phyloP scores from a whole-genome alignment of 2,113 vertebrate genomes.

The Lepus europaeus region DNA sequence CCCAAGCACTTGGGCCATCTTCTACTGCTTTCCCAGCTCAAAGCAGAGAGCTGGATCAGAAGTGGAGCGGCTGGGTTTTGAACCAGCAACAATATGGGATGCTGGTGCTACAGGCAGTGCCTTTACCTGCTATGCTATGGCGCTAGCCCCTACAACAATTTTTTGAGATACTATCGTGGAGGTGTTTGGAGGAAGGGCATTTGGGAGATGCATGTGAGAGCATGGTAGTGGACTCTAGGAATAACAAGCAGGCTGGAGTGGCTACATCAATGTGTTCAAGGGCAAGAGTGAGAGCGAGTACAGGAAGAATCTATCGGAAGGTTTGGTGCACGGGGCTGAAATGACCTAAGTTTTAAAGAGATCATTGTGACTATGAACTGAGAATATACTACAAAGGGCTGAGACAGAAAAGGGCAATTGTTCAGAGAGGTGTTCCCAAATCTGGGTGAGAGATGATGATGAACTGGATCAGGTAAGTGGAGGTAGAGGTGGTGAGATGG shows the following conservation, averaged over 20 bases:
- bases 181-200: not conserved
- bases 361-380: not conserved
- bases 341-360: not conserved
- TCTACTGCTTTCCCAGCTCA: too few relatives aligned
- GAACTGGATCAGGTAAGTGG: too few relatives aligned
- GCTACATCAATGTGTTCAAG: not conserved
- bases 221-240: too few relatives aligned
- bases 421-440: not conserved
- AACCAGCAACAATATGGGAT: too few relatives aligned
- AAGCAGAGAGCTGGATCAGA: too few relatives aligned
- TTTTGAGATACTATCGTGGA: not conserved
- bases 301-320: not conserved
- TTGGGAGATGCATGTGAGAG: accelerated
- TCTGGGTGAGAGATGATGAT: not conserved
- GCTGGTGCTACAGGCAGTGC: too few relatives aligned
- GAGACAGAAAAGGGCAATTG: not conserved
- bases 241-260: not conserved
- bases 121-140: too few relatives aligned
- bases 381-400: not conserved
- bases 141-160: too few relatives aligned
- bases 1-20: too few relatives aligned
- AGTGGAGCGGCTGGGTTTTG: too few relatives aligned
- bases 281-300: not conserved
- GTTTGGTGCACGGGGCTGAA: not conserved
- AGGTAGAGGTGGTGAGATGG: not conserved